Evolutionary conservation across 2,797 vertebrate genomes (phyloP).

Genomic region (Hydrocynus forskahlii): DNA sequence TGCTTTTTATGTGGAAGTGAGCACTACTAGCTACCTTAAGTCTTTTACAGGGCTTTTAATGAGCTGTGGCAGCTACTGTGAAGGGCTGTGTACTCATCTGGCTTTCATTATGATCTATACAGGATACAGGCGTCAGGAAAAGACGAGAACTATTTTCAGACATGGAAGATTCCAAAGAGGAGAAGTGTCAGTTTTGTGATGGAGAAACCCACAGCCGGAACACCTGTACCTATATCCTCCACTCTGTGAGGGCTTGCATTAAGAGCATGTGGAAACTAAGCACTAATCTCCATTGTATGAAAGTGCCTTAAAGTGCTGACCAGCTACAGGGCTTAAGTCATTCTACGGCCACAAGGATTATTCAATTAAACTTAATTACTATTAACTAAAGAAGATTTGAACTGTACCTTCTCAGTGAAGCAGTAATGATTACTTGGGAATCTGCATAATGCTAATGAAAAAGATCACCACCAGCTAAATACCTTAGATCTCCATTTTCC

Average conservation of each 20-base stretch:
- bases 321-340: background rate
- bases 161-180: conserved; percentile 65
- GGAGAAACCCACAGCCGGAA: conserved; percentile 38
- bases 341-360: no score
- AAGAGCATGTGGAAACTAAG: background rate
- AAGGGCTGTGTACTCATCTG: conserved; percentile 69
- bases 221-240: conserved; percentile 17
- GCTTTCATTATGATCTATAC: conserved; percentile 67
- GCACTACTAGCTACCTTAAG: conserved; percentile 50
- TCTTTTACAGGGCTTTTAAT: conserved; percentile 62
- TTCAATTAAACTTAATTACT: no score
- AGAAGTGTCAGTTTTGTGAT: conserved; percentile 48
- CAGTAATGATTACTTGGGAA: no score
- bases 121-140: conserved; percentile 65
- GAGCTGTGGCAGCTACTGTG: conserved; percentile 62
- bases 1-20: conserved; percentile 58
- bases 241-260: background rate
- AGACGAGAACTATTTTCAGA: conserved; percentile 52
- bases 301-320: background rate
- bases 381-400: no score
- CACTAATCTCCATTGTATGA: background rate
- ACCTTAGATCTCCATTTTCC: no score
- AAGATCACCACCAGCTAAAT: no score
- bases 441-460: no score
- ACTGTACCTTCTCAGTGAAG: no score